Evolutionary conservation across 2,888 invertebrate species (phyloP).

Genomic region (Tetranychus piercei): DNA sequence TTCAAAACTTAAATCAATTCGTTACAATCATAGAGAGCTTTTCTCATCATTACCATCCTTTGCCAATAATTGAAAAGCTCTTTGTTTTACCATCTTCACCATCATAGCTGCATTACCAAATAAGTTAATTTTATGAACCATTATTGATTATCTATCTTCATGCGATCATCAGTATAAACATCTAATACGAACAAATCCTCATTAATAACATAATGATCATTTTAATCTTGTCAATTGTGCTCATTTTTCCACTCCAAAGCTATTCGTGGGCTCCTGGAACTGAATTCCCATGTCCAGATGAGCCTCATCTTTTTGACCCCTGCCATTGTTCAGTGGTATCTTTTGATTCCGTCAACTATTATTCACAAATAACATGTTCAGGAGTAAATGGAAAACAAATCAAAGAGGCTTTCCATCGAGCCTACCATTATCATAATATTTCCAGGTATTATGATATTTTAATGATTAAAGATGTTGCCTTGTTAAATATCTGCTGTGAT

Average conservation of each 20-base stretch:
- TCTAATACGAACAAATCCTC: no score
- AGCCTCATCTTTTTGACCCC: background rate
- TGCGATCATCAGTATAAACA: no score
- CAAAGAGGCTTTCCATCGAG: background rate
- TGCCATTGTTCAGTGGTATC: constrained; percentile 7
- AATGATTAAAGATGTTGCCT: background rate
- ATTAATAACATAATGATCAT: background rate
- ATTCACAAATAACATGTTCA: constrained; percentile 10
- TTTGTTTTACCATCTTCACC: background rate
- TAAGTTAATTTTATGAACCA: background rate
- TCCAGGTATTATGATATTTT: constrained; percentile 7
- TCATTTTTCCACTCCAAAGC: background rate
- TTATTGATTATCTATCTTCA: background rate
- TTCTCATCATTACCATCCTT: background rate
- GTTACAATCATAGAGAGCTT: background rate
- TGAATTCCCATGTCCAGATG: background rate
- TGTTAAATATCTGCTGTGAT: constrained; percentile 13
- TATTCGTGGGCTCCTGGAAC: background rate
- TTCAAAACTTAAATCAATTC: background rate
- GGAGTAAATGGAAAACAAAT: constrained; percentile 12
- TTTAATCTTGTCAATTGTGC: background rate
- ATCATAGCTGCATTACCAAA: background rate
- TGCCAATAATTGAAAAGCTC: background rate
- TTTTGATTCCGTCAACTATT: constrained; percentile 4
- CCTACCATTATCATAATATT: background rate